Base-by-base conservation (phyloP, 1,140 invertebrate genomes). In the Cotesia glomerata region DNA sequence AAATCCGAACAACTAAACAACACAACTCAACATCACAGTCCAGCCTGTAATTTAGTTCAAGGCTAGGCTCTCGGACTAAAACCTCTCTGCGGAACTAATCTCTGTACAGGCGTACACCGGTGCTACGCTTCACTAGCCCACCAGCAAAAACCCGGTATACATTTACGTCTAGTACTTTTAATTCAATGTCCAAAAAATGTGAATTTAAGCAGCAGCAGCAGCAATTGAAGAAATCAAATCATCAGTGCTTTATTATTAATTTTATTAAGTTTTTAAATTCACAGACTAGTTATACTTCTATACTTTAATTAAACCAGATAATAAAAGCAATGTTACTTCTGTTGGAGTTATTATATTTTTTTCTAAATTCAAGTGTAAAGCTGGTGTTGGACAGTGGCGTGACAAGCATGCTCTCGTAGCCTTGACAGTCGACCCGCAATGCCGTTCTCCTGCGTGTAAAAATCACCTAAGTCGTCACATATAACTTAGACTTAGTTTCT, bases 351-450 rank as follows among this genome's bases (percentile, higher is more conserved):
- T 45, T 45, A 45, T 76, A 74, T 78, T 77, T 79, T 81, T 81
- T 77, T 74, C 71, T 75, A 36, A 72, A 83, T 79, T 80, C 77
- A 58, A 67, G 74, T 76, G 76, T 11, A 45, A 79, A 73, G 69
- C 62, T 75, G 72, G 70, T 78, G 34, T 51, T 73, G 76, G 76
- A 79, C 75, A 73, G 75, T 79, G 72, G 74, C 82, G 79, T 83
- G 82, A 84, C 82, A 77, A 76, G 76, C 78, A 78, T 71, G 77
- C 78, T 82, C 79, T 77, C 78, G 76, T 75, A 80, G 78, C 84
- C 84, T 85, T 85, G 84, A 84, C 82, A 85, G 80, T 80, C 81
- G 82, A 84, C 82, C 80, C 78, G 72, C 58, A 76, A 80, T 77
- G 80, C 51, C 61, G 39, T 65, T 69, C 69, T 66, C 66, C 65